Evolutionary conservation across 2,888 invertebrate genomes (phyloP).

Genomic region (Petrolisthes cinctipes): DNA sequence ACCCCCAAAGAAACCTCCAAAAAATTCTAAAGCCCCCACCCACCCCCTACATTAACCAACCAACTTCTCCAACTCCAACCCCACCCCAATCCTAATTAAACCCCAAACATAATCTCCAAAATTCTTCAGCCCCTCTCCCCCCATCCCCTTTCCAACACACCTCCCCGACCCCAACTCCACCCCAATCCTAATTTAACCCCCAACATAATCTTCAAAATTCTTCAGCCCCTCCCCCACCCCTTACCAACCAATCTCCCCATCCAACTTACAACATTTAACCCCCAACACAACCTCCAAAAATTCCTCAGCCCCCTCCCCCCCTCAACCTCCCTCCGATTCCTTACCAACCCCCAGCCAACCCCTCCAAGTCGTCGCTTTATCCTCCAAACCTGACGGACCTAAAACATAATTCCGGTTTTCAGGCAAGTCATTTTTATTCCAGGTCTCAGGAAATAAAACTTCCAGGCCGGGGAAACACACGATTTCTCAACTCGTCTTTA

Average conservation of each 20-base stretch:
- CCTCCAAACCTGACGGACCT: constrained; percentile 55
- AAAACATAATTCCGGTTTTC: constrained; percentile 63
- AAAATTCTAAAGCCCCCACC: too few species aligned
- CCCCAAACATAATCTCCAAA: too few species aligned
- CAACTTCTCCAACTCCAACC: too few species aligned
- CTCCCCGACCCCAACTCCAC: not conserved
- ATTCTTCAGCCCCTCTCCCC: not conserved
- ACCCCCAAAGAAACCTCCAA: too few species aligned
- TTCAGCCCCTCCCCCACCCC: not conserved
- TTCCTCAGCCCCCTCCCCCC: not conserved
- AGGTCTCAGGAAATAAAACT: constrained; percentile 64
- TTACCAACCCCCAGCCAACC: not conserved
- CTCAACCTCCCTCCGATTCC: not conserved
- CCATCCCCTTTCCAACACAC: not conserved
- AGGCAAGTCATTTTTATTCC: constrained; percentile 64
- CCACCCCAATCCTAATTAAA: too few species aligned
- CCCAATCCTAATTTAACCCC: too few species aligned
- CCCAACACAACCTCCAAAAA: not conserved
- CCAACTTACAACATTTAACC: too few species aligned
- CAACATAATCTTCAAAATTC: not conserved
- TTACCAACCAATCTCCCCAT: constrained; percentile 5
- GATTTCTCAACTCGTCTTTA: constrained; percentile 59
- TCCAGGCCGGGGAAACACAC: constrained; percentile 58
- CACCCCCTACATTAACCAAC: too few species aligned
- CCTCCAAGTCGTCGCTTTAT: constrained; percentile 25